Conservation (phyloP, 2,113 vertebrate genomes). For the Sorex araneus region DNA sequence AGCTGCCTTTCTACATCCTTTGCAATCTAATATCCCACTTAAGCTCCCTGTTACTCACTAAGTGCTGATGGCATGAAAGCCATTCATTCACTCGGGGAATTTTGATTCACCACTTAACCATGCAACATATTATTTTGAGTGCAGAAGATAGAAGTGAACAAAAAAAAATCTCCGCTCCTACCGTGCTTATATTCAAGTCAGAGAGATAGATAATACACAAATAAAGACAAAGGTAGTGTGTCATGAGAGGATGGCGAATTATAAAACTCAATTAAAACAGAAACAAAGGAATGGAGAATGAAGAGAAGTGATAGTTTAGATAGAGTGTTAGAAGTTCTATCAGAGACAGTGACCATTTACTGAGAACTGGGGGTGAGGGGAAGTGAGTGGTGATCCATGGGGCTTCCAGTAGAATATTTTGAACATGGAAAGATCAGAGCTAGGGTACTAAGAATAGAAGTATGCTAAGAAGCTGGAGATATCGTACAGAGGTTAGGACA, state of each 20-base stretch:
- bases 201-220: neutral
- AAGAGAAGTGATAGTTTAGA: neutral
- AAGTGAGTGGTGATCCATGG: neutral
- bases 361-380: neutral
- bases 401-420: neutral
- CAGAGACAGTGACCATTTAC: neutral
- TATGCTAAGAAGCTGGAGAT: too few relatives aligned
- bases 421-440: neutral
- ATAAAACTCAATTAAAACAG: neutral
- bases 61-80: neutral
- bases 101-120: neutral
- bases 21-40: neutral
- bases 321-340: neutral
- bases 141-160: neutral
- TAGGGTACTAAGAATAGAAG: neutral
- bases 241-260: neutral
- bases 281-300: neutral
- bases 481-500: too few relatives aligned
- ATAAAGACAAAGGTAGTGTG: neutral
- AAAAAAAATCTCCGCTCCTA: conserved; percentile 1
- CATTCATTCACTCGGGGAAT: neutral
- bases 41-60: neutral
- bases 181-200: neutral
- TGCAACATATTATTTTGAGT: neutral
- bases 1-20: neutral